Evolutionary conservation across 2,888 invertebrate genomes (phyloP).

Genomic region (Hypomecis punctinalis): DNA sequence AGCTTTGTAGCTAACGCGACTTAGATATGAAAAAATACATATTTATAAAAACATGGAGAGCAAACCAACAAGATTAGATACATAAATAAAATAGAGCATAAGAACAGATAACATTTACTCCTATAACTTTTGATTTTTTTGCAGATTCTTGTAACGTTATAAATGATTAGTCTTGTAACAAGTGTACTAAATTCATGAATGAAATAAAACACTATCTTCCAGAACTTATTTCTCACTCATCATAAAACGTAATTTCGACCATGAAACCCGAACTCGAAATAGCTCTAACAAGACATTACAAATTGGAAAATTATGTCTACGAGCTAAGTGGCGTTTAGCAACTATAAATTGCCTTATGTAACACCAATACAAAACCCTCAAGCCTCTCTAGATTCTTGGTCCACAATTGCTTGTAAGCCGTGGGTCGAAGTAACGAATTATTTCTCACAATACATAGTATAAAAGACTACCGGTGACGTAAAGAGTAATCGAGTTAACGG

Average conservation of each 20-base stretch:
- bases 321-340: slow-evolving; percentile 25
- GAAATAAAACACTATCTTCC: neutral
- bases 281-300: slow-evolving; percentile 19
- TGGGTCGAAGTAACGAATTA: slow-evolving; percentile 5
- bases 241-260: slow-evolving; percentile 4
- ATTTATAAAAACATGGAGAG: no score
- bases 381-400: neutral
- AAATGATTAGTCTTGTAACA: no score
- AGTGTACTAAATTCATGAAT: neutral
- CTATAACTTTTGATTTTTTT: no score
- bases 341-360: slow-evolving; percentile 14
- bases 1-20: no score
- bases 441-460: slow-evolving; percentile 26
- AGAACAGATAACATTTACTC: no score
- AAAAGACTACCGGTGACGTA: slow-evolving; percentile 44
- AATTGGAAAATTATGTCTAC: slow-evolving; percentile 26
- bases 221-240: slow-evolving; percentile 16
- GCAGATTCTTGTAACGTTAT: no score
- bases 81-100: neutral
- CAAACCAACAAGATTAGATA: neutral
- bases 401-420: slow-evolving; percentile 17
- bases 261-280: slow-evolving; percentile 24
- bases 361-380: slow-evolving; percentile 10
- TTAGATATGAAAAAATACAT: no score
- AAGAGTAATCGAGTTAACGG: slow-evolving; percentile 55